A percentile compares a stretch with the other conserved stretches of the same genome.
Conservation (phyloP, 1,140 invertebrate genomes). For the Tenebrio molitor region DNA sequence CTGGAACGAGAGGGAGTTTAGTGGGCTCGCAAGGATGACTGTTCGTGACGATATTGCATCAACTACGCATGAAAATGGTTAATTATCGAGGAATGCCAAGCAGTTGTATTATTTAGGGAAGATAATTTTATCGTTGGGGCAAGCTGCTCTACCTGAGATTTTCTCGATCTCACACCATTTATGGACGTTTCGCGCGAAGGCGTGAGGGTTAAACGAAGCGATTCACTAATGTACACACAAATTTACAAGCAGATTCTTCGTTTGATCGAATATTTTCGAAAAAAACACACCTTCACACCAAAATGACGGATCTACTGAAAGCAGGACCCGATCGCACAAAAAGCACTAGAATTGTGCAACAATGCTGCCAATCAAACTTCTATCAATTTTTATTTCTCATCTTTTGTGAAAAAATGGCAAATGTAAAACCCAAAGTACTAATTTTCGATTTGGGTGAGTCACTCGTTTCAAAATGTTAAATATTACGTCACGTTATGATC, state of each 20-base stretch:
- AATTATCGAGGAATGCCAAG: conserved; percentile 8
- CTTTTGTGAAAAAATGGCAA: conserved; percentile 35
- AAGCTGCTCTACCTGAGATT: background rate
- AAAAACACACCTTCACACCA: conserved; percentile 29
- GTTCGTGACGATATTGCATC: background rate
- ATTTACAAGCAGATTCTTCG: background rate
- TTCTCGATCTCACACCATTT: background rate
- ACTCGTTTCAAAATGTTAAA: conserved; percentile 38
- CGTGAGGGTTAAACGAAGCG: background rate
- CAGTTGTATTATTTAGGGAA: background rate
- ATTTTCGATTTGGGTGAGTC: conserved; percentile 72
- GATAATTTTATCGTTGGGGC: conserved; percentile 6
- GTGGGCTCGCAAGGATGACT: background rate
- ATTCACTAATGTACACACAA: background rate
- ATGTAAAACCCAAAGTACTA: conserved; percentile 66
- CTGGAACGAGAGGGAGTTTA: background rate
- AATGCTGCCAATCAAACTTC: background rate
- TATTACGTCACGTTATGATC: too few species aligned
- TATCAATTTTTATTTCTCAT: background rate
- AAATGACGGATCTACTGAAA: conserved; percentile 20
- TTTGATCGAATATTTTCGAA: background rate
- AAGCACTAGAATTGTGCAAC: background rate
- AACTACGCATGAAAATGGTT: conserved; percentile 18
- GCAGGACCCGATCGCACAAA: conserved; percentile 1
- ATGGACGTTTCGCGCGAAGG: background rate